Conservation (phyloP, 2,113 vertebrate species). For the Dunckerocampus dactyliophorus region DNA sequence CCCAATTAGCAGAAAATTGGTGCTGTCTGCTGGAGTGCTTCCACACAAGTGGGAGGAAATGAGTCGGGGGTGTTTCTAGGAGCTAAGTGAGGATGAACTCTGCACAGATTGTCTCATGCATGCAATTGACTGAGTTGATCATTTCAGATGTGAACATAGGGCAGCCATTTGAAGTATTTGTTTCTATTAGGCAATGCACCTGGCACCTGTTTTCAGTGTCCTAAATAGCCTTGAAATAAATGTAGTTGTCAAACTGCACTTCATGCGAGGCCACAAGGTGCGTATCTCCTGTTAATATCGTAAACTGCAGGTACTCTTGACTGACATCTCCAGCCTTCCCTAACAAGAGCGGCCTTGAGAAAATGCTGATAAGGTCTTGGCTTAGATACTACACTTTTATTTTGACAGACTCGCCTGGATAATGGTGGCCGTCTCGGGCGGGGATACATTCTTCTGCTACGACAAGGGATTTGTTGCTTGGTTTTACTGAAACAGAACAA, state of each 20-base stretch:
- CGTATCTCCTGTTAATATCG: background rate
- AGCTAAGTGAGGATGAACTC: slow-evolving; percentile 21
- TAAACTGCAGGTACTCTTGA: background rate
- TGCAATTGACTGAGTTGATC: background rate
- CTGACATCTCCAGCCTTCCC: background rate
- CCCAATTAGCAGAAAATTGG: slow-evolving; percentile 79
- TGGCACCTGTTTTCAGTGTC: background rate
- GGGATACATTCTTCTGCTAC: background rate
- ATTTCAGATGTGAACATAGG: background rate
- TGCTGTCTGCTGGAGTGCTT: slow-evolving; percentile 71
- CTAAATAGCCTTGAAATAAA: background rate
- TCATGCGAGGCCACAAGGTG: background rate
- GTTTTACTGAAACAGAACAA: background rate
- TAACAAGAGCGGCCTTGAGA: background rate
- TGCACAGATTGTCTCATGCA: slow-evolving; percentile 18
- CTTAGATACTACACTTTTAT: slow-evolving; percentile 1
- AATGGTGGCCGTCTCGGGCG: background rate
- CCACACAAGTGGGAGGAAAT: slow-evolving; percentile 34
- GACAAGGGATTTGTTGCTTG: slow-evolving; percentile 1
- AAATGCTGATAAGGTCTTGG: background rate
- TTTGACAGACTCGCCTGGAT: background rate
- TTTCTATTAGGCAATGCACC: background rate
- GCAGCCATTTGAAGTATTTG: slow-evolving; percentile 2
- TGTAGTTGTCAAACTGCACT: background rate
- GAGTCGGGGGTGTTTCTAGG: background rate